Percentiles rank a stretch among this genome's conserved stretches.
These are phyloP conservation scores for Anoplius nigerrimus DNA, from an alignment of 2,888 invertebrate genomes.

Conservation along the genomic window DNA sequence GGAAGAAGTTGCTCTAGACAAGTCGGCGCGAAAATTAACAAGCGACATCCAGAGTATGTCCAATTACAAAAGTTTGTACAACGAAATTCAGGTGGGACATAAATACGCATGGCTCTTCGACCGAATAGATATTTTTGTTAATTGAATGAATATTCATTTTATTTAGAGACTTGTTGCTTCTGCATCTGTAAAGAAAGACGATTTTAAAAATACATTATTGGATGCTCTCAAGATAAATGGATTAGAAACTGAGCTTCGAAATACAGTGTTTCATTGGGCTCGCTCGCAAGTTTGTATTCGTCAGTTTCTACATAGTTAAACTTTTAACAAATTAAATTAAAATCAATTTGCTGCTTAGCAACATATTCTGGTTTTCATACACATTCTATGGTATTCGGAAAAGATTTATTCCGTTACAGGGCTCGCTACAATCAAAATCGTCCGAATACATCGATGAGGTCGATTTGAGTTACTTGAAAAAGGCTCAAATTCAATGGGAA, in stretches of 20 bases:
- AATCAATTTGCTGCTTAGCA: too few species aligned
- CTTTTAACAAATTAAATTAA: too few species aligned
- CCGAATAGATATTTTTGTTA: neutral
- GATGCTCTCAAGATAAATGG: conserved; percentile 87
- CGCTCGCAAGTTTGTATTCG: conserved; percentile 76
- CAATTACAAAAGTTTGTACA: conserved; percentile 85
- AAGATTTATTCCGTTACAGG: conserved; percentile 41
- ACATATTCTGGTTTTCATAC: neutral
- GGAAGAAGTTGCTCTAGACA: conserved; percentile 82
- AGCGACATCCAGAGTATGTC: conserved; percentile 86
- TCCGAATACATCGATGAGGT: conserved; percentile 35
- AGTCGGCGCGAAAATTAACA: conserved; percentile 86
- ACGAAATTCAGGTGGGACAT: conserved; percentile 83
- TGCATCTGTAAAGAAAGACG: conserved; percentile 84
- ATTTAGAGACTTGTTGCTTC: conserved; percentile 87
- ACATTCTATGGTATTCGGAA: neutral
- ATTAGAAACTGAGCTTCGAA: conserved; percentile 88
- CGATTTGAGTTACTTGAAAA: conserved; percentile 82
- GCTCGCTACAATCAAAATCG: conserved; percentile 47
- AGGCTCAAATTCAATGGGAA: conserved; percentile 95
- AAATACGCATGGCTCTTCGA: neutral
- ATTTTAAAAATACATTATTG: conserved; percentile 86
- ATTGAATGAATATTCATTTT: conserved; percentile 19
- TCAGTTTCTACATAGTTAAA: too few species aligned
- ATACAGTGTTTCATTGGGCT: conserved; percentile 89